Evolutionary conservation across 2,797 vertebrate genomes (phyloP).

Genomic region (Cheirogaleus major): DNA sequence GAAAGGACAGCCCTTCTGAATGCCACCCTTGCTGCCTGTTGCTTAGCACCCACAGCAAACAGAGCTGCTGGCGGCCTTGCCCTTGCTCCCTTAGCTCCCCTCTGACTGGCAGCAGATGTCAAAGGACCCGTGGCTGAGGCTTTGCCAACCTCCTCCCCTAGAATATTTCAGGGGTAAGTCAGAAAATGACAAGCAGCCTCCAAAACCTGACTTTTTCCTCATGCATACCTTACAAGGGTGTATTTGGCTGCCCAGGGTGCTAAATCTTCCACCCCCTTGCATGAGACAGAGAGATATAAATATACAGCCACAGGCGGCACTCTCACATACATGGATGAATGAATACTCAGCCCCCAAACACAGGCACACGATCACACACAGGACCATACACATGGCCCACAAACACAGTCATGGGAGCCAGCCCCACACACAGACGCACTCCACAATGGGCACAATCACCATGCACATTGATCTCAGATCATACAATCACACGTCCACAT

Average conservation of each 20-base stretch:
- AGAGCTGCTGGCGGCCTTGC: slow-evolving; percentile 29
- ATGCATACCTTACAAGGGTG: slow-evolving; percentile 80
- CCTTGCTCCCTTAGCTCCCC: not conserved
- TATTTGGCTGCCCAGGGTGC: slow-evolving; percentile 53
- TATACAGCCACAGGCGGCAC: slow-evolving; percentile 54
- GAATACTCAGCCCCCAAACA: not conserved
- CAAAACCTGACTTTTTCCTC: slow-evolving; percentile 55
- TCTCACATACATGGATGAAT: not conserved
- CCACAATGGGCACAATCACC: not conserved
- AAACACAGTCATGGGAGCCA: not conserved
- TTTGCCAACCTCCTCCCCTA: slow-evolving; percentile 70
- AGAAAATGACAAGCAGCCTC: slow-evolving; percentile 55
- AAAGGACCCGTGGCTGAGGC: slow-evolving; percentile 69
- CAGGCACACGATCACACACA: not conserved
- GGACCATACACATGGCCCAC: not conserved
- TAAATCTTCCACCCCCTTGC: slow-evolving; percentile 19
- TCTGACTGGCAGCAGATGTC: slow-evolving; percentile 68
- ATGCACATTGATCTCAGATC: not conserved
- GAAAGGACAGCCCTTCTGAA: not conserved
- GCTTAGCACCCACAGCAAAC: slow-evolving; percentile 77
- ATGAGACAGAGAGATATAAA: slow-evolving; percentile 46
- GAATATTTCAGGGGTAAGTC: slow-evolving; percentile 79
- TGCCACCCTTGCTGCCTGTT: slow-evolving; percentile 66
- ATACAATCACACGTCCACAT: not conserved
- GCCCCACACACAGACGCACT: not conserved